Conservation (phyloP, 2,797 vertebrate genomes). For the Salarias fasciatus region DNA sequence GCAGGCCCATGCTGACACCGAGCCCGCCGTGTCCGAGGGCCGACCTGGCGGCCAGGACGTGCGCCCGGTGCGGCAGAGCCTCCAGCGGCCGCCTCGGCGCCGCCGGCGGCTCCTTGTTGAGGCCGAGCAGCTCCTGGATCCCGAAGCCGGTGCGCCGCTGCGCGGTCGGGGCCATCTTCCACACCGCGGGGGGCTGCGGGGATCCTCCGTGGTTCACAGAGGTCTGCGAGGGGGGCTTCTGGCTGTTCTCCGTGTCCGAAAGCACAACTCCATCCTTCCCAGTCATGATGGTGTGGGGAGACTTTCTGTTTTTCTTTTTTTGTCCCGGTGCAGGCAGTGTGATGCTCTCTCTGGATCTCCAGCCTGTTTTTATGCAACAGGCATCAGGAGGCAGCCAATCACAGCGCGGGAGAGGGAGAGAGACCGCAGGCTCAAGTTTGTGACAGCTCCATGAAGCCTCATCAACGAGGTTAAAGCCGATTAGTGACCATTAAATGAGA, state of each 20-base stretch:
- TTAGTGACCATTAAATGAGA: background rate
- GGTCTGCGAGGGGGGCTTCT: slow-evolving; percentile 18
- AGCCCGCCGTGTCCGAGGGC: slow-evolving; percentile 89
- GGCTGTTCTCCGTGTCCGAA: slow-evolving; percentile 81
- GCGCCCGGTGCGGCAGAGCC: slow-evolving; percentile 87
- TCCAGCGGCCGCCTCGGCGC: slow-evolving; percentile 85
- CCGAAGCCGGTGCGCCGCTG: slow-evolving; percentile 94
- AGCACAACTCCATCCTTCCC: slow-evolving; percentile 91
- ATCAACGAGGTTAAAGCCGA: background rate
- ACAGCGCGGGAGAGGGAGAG: slow-evolving; percentile 78
- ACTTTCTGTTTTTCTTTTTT: no score
- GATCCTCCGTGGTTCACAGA: slow-evolving; percentile 73
- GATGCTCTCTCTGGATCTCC: slow-evolving; percentile 71
- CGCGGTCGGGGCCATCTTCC: slow-evolving; percentile 73
- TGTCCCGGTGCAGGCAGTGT: slow-evolving; percentile 81
- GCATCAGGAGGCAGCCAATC: slow-evolving; percentile 94
- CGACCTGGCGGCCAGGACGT: slow-evolving; percentile 92
- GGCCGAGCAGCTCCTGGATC: slow-evolving; percentile 97
- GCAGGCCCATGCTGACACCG: slow-evolving; percentile 92
- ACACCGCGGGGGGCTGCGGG: slow-evolving; percentile 50
- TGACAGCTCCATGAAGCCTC: slow-evolving; percentile 8
- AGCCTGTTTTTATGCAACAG: slow-evolving; percentile 90
- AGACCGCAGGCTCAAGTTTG: slow-evolving; percentile 57
- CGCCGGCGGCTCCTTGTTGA: slow-evolving; percentile 93
- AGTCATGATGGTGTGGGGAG: slow-evolving; percentile 81